Conservation (phyloP, 2,888 invertebrate species). For the Lycia hirtaria region DNA sequence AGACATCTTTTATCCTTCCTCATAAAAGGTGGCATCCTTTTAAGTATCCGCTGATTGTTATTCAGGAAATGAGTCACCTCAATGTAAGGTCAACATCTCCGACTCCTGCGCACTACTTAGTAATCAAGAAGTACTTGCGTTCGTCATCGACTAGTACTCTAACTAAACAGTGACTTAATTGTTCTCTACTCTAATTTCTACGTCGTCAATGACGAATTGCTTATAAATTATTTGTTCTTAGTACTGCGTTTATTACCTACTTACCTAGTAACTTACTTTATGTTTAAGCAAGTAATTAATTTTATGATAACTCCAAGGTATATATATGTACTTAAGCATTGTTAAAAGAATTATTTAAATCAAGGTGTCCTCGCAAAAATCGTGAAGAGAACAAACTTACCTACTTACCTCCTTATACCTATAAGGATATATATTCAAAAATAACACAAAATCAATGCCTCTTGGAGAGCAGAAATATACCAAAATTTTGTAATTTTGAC, state of each 20-base stretch:
- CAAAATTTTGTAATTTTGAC: no score
- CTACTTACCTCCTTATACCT: no score
- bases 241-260: not conserved
- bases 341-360: no score
- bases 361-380: no score
- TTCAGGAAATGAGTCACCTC: constrained; percentile 20
- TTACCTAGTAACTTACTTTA: no score
- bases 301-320: no score
- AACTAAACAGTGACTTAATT: constrained; percentile 20
- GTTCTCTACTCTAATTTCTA: not conserved
- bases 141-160: constrained; percentile 11
- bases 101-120: not conserved
- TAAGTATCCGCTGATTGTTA: constrained; percentile 13
- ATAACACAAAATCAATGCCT: no score
- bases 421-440: no score
- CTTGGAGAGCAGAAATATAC: no score
- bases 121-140: not conserved
- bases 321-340: no score
- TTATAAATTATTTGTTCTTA: constrained; percentile 2
- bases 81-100: constrained; percentile 16
- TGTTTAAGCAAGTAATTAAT: no score
- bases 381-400: no score
- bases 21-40: constrained; percentile 17
- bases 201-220: constrained; percentile 11
- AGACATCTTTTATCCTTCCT: constrained; percentile 11